These are phyloP conservation scores for Scolanthus callimorphus DNA, from an alignment of 92 coral and sea anemone genomes.

Conservation along the genomic window DNA sequence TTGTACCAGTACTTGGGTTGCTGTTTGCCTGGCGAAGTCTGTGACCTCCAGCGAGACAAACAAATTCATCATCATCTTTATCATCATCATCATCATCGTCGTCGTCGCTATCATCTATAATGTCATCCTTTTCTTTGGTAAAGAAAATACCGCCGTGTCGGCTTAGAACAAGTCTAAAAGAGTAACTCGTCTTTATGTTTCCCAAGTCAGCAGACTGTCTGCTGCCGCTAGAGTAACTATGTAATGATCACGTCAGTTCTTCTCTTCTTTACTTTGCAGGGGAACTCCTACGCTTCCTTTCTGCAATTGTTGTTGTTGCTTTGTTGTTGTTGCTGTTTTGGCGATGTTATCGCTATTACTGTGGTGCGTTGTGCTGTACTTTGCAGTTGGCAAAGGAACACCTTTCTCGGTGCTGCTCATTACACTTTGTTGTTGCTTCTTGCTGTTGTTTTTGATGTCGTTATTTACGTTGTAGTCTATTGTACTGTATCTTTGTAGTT, in stretches of 20 bases:
- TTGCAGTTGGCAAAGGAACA: background rate
- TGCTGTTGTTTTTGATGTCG: background rate
- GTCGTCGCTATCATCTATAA: background rate
- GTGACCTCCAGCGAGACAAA: background rate
- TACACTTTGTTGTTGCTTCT: background rate
- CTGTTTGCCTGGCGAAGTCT: background rate
- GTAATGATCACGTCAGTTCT: no score
- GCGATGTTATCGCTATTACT: background rate
- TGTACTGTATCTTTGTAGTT: background rate
- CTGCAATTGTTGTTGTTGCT: no score
- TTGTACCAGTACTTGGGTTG: no score
- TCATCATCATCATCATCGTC: background rate
- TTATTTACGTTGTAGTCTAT: background rate
- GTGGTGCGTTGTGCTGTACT: background rate
- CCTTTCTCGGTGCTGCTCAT: slow-evolving; percentile 5
- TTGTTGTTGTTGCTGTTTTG: background rate
- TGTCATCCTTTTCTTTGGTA: no score
- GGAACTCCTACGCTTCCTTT: no score
- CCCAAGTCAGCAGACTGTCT: no score
- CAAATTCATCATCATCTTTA: slow-evolving; percentile 6
- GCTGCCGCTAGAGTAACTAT: no score
- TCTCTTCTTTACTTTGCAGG: no score
- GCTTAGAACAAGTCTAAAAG: no score
- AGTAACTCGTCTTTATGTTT: no score
- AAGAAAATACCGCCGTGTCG: no score